phyloP scores from a whole-genome alignment of 2,888 invertebrate species.

The Phorcus lineatus region DNA sequence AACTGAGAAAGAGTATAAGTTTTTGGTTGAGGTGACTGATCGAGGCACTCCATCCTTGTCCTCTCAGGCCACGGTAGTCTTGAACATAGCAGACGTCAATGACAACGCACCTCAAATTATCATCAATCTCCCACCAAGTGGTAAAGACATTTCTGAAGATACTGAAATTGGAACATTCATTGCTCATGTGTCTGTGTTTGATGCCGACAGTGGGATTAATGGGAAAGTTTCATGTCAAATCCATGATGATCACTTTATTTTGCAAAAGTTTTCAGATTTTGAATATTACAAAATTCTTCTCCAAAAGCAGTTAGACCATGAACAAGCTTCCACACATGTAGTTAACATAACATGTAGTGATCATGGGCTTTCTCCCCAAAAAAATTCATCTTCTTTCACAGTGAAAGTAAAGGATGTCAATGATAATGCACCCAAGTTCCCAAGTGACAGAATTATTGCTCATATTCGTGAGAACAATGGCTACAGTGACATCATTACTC shows the following conservation, averaged over 20 bases:
- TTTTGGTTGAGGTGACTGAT: slow-evolving; percentile 79
- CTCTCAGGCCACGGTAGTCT: slow-evolving; percentile 78
- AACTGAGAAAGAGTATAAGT: slow-evolving; percentile 83
- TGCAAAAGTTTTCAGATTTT: slow-evolving; percentile 50
- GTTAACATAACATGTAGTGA: slow-evolving; percentile 52
- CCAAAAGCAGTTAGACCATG: slow-evolving; percentile 43
- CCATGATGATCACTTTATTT: slow-evolving; percentile 52
- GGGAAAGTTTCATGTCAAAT: slow-evolving; percentile 61
- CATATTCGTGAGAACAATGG: slow-evolving; percentile 44
- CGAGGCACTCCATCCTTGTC: slow-evolving; percentile 51
- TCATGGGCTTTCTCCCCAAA: slow-evolving; percentile 40
- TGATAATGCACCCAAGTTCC: slow-evolving; percentile 50
- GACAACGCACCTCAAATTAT: slow-evolving; percentile 92
- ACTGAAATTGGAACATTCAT: slow-evolving; percentile 93
- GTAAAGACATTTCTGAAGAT: slow-evolving; percentile 77
- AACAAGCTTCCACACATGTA: slow-evolving; percentile 38
- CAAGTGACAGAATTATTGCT: slow-evolving; percentile 31
- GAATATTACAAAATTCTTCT: slow-evolving; percentile 47
- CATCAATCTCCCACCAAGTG: slow-evolving; percentile 89
- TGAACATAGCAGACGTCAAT: slow-evolving; percentile 82
- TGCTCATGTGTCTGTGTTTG: slow-evolving; percentile 89
- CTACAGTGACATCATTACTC: slow-evolving; percentile 39
- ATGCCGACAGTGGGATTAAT: slow-evolving; percentile 62
- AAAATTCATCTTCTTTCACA: slow-evolving; percentile 39
- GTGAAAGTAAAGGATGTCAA: slow-evolving; percentile 47